Base-by-base conservation (phyloP, 2,888 invertebrate genomes). In the Brachynemurus nebulosus region DNA sequence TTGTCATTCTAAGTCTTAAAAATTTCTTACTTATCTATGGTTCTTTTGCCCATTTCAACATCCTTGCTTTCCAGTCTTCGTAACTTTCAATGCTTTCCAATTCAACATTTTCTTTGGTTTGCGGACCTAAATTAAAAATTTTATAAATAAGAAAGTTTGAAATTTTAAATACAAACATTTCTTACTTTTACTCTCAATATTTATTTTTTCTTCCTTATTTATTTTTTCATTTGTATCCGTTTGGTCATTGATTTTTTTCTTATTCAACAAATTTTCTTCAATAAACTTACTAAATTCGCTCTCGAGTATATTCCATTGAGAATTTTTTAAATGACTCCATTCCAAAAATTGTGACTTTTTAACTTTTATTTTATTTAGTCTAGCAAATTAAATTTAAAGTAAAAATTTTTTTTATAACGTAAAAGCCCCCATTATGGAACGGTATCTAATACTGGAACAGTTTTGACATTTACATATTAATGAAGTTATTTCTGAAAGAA, bases 291-390 rank as follows among this genome's bases (percentile, higher is more conserved):
- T 65, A 74, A 78, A 80, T 41, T 74, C 71, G 0, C 62, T 60
- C 34, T 76, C 72, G 2, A 80, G 54, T 51, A 72, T 72, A 5
- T 66, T 59, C 76, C 77, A 80, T 52, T 78, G 78, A 1, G 67
- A 56, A 1, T 71, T 67, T 47, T 71, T 77, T 36, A 80, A 57
- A 48, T 72, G 65, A 48, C 78, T 77, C 40, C 69, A 69, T 23
- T 70, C 64, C 39, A 72, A 58, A 12, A 78, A 56, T 56, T 74
- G 73, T 11, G 65, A 55, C 56, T 76, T 78, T 12, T 71, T 55
- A 5, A 76, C 56, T 63, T 75, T 77, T 1, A 71, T 61, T 54
- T 74, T 73, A 38, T 66, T 69, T 19, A 74, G 44, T 52, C 74
- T 74, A 59, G n/a, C n/a, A n/a, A n/a, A n/a, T n/a, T n/a, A n/a